Base-by-base conservation (phyloP, 2,113 vertebrate species). In the Cervus canadensis region DNA sequence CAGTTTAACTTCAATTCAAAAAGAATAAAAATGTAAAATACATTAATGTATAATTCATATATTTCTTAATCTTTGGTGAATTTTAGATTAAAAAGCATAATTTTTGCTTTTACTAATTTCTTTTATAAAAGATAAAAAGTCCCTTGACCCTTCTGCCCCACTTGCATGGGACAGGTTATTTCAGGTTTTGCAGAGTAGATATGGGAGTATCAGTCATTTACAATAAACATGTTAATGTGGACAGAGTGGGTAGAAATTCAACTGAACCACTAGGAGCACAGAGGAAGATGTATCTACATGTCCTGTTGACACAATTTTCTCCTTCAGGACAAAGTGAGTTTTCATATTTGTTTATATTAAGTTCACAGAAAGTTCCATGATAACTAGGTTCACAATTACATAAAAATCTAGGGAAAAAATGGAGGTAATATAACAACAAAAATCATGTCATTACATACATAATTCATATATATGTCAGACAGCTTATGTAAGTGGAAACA, bases 281-380 rank as follows among this genome's bases (percentile, higher is more conserved):
- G 95, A 98, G 93, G 97, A 99, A 99, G 64, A 2, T 50, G 92
- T 99, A 99, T 94, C 98, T 98, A 91, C 98, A 98, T n/a, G 98
- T 98, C 5, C 96, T 98, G 98, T 99, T 99, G 98, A 99, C 97
- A 97, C 99, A 99, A 97, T 98, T 99, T 97, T 99, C 99, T 97
- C 98, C 98, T 36, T 99, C 98, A 83, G 99, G 98, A 98, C 99
- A 99, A 98, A 99, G 98, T 95, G 98, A 98, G 81, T 97, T 98
- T 98, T 99, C 99, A 91, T 99, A 99, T 97, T 99, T 99, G 64
- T 99, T 99, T 97, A 99, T 97, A 57, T 99, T 99, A 98, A 99
- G 96, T 98, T 99, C 99, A 98, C 99, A 99, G 71, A 99, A 90
- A 12, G 94, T 94, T 91, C 99, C 99, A 45, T 99, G 99, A 97